Evolutionary conservation across 2,888 invertebrate genomes (phyloP), one percentile per base, ranked within the genome.

Genomic region (Heliconius ismenius): DNA sequence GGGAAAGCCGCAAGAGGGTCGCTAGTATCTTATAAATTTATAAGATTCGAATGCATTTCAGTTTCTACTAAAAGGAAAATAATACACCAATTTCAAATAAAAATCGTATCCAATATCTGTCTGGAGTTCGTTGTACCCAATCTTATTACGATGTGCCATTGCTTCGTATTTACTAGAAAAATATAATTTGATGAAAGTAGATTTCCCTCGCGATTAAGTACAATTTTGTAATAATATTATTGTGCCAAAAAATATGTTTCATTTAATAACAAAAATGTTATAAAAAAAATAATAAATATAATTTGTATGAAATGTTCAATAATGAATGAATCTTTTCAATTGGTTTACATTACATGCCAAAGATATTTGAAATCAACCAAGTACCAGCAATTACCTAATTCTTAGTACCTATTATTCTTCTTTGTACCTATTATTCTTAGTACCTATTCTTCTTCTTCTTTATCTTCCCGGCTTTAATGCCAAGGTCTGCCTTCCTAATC

Each of bases 141-240:
- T 39, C 39, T 13, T 67, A 67, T 67, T 43, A 67, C 39, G 24
- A 13, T 67, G 36, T 36, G 67, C 39, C 24, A 26, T 67, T 39
- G 39, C 24, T 36, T 36, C 15, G 10, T 67, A 15, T 67, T 39
- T 67, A 43, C 39, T 24, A 67, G 39, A 67, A 9, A 67, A 67
- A 67, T 9, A 67, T 39, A 39, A 67, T 43, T 67, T 24, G 24
- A 24, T 24, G 39, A 43, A 24, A 67, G 15, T 9, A 67, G 39
- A 67, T 67, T 67, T 67, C 67, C 67, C 67, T 24, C 7, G 67
- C 39, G 67, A 43, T 43, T 67, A 24, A 43, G 24, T 67, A 67
- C 24, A 43, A 24, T 43, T 67, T 24, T 67, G 15, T 39, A 24
- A 15, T 64, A 21, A 18, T 65, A 21, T 65, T 11, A 21, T n/a